phyloP scores from a whole-genome alignment of 1,140 invertebrate genomes.

The Teleopsis dalmanni region DNA sequence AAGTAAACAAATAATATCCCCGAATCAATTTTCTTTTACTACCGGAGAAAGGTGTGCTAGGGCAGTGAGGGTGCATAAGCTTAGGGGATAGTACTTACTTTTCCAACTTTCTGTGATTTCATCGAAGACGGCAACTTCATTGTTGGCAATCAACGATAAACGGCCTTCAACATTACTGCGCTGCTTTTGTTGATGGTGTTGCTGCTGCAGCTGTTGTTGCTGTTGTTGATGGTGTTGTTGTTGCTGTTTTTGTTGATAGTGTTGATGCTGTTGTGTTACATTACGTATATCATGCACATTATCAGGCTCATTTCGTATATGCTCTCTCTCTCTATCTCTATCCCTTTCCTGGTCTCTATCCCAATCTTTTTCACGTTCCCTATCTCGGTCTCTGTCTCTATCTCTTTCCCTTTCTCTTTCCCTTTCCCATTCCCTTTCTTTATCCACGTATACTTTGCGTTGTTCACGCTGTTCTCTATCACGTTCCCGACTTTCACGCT shows the following conservation, averaged over 20 bases:
- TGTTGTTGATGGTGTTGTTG: constrained; percentile 18
- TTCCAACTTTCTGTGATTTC: constrained; percentile 64
- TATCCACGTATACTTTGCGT: neutral
- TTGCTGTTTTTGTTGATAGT: constrained; percentile 15
- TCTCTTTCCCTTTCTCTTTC: constrained; percentile 14
- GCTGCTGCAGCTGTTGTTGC: constrained; percentile 22
- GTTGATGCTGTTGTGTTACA: constrained; percentile 15
- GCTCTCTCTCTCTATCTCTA: neutral
- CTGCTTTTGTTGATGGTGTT: constrained; percentile 11
- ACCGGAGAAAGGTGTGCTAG: too few species aligned
- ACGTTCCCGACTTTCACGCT: constrained; percentile 23
- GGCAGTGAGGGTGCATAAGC: too few species aligned
- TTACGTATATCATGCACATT: constrained; percentile 5
- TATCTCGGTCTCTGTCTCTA: neutral
- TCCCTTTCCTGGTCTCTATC: neutral
- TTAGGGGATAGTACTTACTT: constrained; percentile 28
- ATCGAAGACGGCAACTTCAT: constrained; percentile 65
- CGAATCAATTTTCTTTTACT: too few species aligned
- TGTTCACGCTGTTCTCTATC: constrained; percentile 13
- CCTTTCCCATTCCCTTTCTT: constrained; percentile 7
- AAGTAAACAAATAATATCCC: too few species aligned
- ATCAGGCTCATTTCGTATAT: constrained; percentile 1
- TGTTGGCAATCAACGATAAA: constrained; percentile 17
- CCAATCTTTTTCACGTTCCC: neutral
- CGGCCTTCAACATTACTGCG: neutral